Evolutionary conservation across 2,113 vertebrate species (phyloP).

Genomic region (Garra rufa): DNA sequence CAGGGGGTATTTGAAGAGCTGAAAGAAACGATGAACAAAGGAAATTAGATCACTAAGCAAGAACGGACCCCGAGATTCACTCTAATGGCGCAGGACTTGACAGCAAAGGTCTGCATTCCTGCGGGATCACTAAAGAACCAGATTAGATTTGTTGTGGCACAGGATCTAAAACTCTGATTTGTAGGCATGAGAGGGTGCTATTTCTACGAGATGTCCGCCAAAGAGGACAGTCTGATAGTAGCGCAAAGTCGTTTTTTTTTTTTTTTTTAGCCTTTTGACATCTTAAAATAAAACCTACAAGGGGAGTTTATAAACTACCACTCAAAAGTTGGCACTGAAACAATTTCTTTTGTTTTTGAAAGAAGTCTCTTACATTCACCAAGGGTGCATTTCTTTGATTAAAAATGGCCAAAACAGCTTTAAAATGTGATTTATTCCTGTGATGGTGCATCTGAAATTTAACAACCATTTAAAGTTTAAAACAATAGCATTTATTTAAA

Average conservation of each 20-base stretch:
- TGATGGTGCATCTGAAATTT: no score
- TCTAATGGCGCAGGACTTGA: neutral
- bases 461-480: no score
- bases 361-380: neutral
- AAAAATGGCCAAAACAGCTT: no score
- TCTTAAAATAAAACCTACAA: neutral
- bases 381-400: neutral
- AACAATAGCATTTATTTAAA: no score
- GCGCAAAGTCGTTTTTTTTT: neutral
- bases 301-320: neutral
- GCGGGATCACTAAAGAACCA: neutral
- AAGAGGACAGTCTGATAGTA: neutral
- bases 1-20: slow-evolving; percentile 94
- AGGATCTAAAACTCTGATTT: slow-evolving; percentile 11
- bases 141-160: neutral
- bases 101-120: neutral
- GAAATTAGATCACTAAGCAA: slow-evolving; percentile 1
- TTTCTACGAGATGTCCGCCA: neutral
- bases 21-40: slow-evolving; percentile 12
- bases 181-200: slow-evolving; percentile 6
- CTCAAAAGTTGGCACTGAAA: neutral
- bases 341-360: neutral
- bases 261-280: neutral
- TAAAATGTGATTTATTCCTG: no score
- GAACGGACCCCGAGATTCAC: neutral